Evolutionary conservation across 2,113 vertebrate genomes (phyloP), one percentile per base, ranked within the genome.

Genomic region (Tinamus guttatus): DNA sequence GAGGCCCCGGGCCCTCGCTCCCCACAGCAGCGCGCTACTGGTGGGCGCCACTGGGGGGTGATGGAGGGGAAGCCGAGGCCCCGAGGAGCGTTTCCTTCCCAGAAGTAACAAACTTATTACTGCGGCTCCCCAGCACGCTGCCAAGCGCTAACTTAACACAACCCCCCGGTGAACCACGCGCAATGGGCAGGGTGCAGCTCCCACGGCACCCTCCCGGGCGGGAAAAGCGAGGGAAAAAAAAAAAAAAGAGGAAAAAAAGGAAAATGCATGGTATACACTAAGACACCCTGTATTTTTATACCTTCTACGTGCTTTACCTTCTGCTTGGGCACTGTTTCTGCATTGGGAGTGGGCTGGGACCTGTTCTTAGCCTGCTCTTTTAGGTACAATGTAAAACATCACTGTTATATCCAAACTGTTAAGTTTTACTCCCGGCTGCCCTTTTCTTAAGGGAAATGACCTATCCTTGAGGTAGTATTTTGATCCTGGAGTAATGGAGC

Each of bases 91-190:
- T 63, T 68, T 65, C 51, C 84, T 73, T 64, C 68, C 75, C 90
- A 51, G 47, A 93, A 96, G 77, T 84, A 78, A 79, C 73, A 75
- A 49, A 95, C 76, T 94, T 82, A 34, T 19, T 62, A 40, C 73
- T 17, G 82, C 93, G 54, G 52, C 90, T 92, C 64, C 43, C 83
- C 64, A n/a, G 85, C 95, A n/a, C 51, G 47, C 71, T 62, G 93
- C 93, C 94, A 85, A 95, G 70, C 32, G 95, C 96, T 89, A 93
- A 94, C 78, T 75, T 89, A 63, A 92, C 95, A 93, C 67, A 93
- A 81, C 78, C 74, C 93, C 63, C 92, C 51, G 45, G 84, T 12
- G 87, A 90, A 85, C 38, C 95, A 68, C 87, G 83, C 7, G 45
- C 81, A 43, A 54, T 28, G 76, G 78, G 87, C 87, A 45, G 58